Conservation (phyloP, 2,888 invertebrate genomes). For the Megastigmus dorsalis region DNA sequence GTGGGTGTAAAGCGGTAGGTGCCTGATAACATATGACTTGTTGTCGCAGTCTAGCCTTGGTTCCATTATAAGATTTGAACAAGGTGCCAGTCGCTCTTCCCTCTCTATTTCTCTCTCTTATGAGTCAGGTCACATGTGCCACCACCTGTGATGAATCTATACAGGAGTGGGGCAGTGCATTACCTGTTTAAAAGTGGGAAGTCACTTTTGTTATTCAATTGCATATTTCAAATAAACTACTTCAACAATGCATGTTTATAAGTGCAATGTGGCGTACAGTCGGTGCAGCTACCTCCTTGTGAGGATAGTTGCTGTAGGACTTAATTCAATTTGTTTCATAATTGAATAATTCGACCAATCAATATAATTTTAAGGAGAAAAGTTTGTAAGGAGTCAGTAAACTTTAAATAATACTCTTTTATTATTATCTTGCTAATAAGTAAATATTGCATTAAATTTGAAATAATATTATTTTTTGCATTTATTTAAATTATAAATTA, state of each 20-base stretch:
- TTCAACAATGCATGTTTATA: conserved; percentile 1
- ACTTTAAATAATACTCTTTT: no score
- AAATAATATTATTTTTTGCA: no score
- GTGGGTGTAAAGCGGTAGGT: conserved; percentile 25
- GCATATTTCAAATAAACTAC: conserved; percentile 15
- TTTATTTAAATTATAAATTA: no score
- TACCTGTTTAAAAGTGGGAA: conserved; percentile 46
- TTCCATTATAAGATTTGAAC: conserved; percentile 46
- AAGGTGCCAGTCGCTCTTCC: conserved; percentile 35
- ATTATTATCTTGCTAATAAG: no score
- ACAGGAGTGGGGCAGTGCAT: conserved; percentile 32
- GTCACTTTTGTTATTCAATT: conserved; percentile 42
- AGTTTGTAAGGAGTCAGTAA: no score
- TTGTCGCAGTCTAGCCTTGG: conserved; percentile 32
- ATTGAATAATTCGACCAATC: conserved; percentile 39
- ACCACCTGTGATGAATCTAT: neutral
- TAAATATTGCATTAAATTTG: no score
- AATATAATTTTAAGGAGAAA: conserved; percentile 29
- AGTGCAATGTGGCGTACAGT: neutral
- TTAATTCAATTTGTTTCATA: conserved; percentile 47
- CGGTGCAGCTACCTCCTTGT: neutral
- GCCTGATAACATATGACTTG: conserved; percentile 39
- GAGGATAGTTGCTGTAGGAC: neutral
- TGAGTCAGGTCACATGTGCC: conserved; percentile 27
- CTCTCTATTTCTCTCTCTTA: conserved; percentile 9